These are phyloP conservation scores for Ellobium chinense DNA, from an alignment of 2,888 invertebrate species.

Conservation along the genomic window DNA sequence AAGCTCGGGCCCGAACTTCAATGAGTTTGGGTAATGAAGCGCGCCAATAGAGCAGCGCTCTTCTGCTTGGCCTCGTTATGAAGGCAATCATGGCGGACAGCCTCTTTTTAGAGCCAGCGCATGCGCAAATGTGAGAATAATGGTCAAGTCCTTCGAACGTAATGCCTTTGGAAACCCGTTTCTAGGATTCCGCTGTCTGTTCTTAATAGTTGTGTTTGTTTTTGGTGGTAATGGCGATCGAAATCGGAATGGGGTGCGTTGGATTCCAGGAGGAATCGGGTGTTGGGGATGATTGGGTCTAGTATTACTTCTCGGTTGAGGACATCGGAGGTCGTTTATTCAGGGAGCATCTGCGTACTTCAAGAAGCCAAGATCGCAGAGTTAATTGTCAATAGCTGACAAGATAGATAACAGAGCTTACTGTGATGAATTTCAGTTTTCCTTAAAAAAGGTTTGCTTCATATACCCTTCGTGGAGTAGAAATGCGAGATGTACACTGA, in stretches of 20 bases:
- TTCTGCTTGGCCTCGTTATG: slow-evolving; percentile 47
- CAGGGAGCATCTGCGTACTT: too few species aligned
- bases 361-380: too few species aligned
- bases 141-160: slow-evolving; percentile 34
- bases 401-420: too few species aligned
- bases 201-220: slow-evolving; percentile 31
- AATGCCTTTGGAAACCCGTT: slow-evolving; percentile 21
- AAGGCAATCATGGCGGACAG: slow-evolving; percentile 46
- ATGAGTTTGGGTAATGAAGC: slow-evolving; percentile 48
- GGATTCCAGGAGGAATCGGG: background rate
- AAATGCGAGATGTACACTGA: too few species aligned
- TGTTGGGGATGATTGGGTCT: background rate
- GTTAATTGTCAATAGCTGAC: too few species aligned
- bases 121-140: slow-evolving; percentile 49
- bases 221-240: slow-evolving; percentile 8
- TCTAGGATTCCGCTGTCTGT: slow-evolving; percentile 8
- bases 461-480: too few species aligned
- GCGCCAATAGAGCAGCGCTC: slow-evolving; percentile 33
- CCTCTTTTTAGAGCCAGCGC: slow-evolving; percentile 40
- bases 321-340: too few species aligned
- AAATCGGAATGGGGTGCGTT: slow-evolving; percentile 9
- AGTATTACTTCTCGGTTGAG: background rate
- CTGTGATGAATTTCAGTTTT: too few species aligned
- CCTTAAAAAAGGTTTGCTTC: too few species aligned
- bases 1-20: slow-evolving; percentile 26